Evolutionary conservation across 2,888 invertebrate species (phyloP).

Genomic region (Synanthedon tipuliformis): DNA sequence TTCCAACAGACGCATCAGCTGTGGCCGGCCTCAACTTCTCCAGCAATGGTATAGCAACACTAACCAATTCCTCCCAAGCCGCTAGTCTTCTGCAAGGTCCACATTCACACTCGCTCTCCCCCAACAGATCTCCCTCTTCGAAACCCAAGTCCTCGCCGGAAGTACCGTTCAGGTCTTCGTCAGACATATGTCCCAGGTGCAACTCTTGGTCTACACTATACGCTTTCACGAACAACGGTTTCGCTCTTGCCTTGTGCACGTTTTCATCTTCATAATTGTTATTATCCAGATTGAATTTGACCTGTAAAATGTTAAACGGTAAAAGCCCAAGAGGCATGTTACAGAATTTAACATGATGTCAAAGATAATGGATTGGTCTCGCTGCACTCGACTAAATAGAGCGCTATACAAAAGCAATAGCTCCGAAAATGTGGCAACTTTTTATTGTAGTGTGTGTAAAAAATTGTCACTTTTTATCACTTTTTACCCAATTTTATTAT

Average conservation of each 20-base stretch:
- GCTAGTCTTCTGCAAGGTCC: constrained; percentile 44
- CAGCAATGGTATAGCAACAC: constrained; percentile 79
- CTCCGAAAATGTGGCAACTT: no score
- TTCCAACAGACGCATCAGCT: constrained; percentile 52
- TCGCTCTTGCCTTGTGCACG: constrained; percentile 5
- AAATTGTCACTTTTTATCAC: no score
- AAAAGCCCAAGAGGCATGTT: background rate
- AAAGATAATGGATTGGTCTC: no score
- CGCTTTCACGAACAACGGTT: constrained; percentile 16
- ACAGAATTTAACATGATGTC: no score
- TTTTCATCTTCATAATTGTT: constrained; percentile 22
- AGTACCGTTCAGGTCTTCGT: constrained; percentile 20
- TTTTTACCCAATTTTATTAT: no score
- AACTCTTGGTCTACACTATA: constrained; percentile 31
- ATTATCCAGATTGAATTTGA: constrained; percentile 38
- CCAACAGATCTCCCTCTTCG: constrained; percentile 41
- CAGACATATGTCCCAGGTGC: constrained; percentile 20
- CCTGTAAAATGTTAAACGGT: constrained; percentile 19
- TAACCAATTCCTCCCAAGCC: constrained; percentile 81
- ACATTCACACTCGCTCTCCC: constrained; percentile 44
- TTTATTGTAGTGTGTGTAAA: no score
- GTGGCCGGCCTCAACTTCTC: constrained; percentile 69
- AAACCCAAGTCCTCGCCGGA: constrained; percentile 54
- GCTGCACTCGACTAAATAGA: no score
- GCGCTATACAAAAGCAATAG: no score